A percentile compares a stretch with the other conserved stretches of the same genome.
phyloP scores from a whole-genome alignment of 2,113 vertebrate species.

The Stomatorhinus ivindoensis region DNA sequence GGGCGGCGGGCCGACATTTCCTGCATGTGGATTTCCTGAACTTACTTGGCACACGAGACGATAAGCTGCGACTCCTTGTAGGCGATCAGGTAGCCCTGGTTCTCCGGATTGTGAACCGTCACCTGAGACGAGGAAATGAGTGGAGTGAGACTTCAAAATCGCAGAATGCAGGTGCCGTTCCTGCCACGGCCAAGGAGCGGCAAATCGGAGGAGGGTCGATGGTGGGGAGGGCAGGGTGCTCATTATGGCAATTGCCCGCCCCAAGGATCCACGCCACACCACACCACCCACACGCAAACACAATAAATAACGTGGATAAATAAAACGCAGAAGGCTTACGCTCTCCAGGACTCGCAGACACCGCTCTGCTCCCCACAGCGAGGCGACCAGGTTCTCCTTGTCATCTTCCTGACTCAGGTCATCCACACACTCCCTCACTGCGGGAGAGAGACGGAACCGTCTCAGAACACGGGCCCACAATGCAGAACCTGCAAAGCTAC shows the following conservation, averaged over 20 bases:
- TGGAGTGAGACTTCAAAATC: not conserved
- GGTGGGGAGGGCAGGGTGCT: not conserved
- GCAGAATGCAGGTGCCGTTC: not conserved
- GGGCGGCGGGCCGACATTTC: not conserved
- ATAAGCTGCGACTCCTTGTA: slow-evolving; percentile 97
- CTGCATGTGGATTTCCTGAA: slow-evolving; percentile 3
- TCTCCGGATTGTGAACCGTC: slow-evolving; percentile 90
- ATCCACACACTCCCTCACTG: slow-evolving; percentile 94
- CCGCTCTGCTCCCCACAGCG: slow-evolving; percentile 90
- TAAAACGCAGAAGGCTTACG: slow-evolving; percentile 56
- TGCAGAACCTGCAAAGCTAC: not conserved
- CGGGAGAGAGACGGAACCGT: not conserved
- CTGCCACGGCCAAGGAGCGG: not conserved
- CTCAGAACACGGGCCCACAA: not conserved
- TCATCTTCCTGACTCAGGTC: slow-evolving; percentile 80
- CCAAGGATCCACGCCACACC: not conserved
- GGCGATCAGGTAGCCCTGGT: slow-evolving; percentile 94
- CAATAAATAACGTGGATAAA: not conserved
- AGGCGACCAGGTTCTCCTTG: slow-evolving; percentile 87
- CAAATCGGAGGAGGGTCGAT: not conserved
- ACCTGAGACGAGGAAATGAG: slow-evolving; percentile 48
- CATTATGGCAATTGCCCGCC: too few relatives aligned
- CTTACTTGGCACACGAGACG: slow-evolving; percentile 90
- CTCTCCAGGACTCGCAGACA: slow-evolving; percentile 96
- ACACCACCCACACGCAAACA: not conserved